Evolutionary conservation across 2,888 invertebrate genomes (phyloP).

Genomic region (Argynnis bischoffii): DNA sequence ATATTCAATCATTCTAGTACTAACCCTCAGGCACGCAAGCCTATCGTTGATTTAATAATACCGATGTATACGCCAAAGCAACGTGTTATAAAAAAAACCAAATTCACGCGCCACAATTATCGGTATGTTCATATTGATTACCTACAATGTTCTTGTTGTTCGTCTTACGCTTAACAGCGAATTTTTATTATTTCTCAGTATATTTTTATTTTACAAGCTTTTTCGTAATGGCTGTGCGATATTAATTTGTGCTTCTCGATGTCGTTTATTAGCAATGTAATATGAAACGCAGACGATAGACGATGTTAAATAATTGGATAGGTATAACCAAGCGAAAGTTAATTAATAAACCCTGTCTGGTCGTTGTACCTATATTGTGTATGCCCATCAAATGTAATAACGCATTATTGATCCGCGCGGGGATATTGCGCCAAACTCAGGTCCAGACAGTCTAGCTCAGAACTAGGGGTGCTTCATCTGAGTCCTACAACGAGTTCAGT

Average conservation of each 20-base stretch:
- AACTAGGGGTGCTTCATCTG: slow-evolving; percentile 30
- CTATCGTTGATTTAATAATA: background rate
- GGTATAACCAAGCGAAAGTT: background rate
- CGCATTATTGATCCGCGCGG: slow-evolving; percentile 39
- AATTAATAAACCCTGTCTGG: background rate
- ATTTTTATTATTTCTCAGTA: background rate
- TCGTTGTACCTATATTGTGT: background rate
- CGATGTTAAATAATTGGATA: background rate
- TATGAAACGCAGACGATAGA: background rate
- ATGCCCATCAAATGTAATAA: slow-evolving; percentile 16
- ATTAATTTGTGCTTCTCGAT: background rate
- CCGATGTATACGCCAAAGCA: background rate
- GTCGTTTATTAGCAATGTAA: background rate
- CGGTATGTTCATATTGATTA: background rate
- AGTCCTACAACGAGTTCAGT: background rate
- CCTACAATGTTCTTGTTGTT: background rate
- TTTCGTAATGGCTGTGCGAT: slow-evolving; percentile 10
- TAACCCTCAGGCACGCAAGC: background rate
- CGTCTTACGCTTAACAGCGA: background rate
- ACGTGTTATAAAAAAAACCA: background rate
- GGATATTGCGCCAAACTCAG: slow-evolving; percentile 28
- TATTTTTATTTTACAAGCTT: background rate
- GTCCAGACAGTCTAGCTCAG: slow-evolving; percentile 25
- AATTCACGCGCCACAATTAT: background rate
- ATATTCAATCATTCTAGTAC: slow-evolving; percentile 1